Conservation (phyloP, 1,140 invertebrate genomes). For the Ceratosolen solmsi region DNA sequence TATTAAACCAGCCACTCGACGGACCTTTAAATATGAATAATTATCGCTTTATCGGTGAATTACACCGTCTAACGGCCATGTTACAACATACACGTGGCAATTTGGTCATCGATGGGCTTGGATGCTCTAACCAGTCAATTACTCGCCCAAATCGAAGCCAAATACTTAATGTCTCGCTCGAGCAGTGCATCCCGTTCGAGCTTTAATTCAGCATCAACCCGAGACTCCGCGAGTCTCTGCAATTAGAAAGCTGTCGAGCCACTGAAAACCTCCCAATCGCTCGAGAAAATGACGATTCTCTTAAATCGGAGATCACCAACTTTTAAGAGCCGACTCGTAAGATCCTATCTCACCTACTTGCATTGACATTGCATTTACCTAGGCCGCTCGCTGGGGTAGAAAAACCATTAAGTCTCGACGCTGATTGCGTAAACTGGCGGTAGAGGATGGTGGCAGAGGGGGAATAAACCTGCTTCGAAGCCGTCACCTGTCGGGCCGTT, state of each 20-base stretch:
- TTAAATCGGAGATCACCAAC: background rate
- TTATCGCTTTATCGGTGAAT: too few species aligned
- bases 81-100: too few species aligned
- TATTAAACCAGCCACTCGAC: too few species aligned
- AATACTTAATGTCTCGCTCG: too few species aligned
- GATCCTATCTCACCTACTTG: conserved; percentile 3
- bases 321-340: background rate
- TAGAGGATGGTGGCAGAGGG: background rate
- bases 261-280: background rate
- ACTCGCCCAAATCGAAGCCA: too few species aligned
- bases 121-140: too few species aligned
- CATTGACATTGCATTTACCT: background rate
- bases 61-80: too few species aligned
- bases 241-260: background rate
- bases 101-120: too few species aligned
- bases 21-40: too few species aligned
- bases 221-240: background rate
- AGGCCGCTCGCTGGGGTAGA: background rate
- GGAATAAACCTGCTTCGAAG: background rate
- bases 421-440: background rate
- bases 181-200: too few species aligned
- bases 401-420: background rate
- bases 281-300: background rate
- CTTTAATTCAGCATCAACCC: too few species aligned
- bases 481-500: conserved; percentile 14